A percentile compares a stretch with the other conserved stretches of the same genome.
phyloP scores from a whole-genome alignment of 2,888 invertebrate genomes.

The Oegoconia quadripuncta region DNA sequence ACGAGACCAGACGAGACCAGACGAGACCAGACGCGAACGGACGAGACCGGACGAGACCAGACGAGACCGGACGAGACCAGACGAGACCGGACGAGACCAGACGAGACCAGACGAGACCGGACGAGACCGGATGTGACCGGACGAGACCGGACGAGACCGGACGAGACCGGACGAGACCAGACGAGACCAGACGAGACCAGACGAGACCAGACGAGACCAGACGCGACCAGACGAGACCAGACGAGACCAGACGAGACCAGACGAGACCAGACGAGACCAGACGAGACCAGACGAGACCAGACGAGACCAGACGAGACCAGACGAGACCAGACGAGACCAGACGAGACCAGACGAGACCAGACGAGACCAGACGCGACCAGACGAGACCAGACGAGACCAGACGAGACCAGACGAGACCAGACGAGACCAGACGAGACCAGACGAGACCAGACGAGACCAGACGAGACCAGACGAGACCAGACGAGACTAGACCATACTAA shows the following conservation, averaged over 20 bases:
- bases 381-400: conserved; percentile 4
- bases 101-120: conserved; percentile 3
- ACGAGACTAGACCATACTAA: conserved; percentile 1
- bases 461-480: conserved; percentile 2
- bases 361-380: conserved; percentile 3
- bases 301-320: conserved; percentile 2
- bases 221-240: conserved; percentile 1
- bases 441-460: conserved; percentile 5
- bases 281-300: neutral
- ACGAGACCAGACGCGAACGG: conserved; percentile 5
- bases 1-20: conserved; percentile 3
- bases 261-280: neutral
- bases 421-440: conserved; percentile 2
- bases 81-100: conserved; percentile 3
- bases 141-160: conserved; percentile 3
- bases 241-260: conserved; percentile 1
- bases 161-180: conserved; percentile 3
- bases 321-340: conserved; percentile 4
- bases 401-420: conserved; percentile 3
- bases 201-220: conserved; percentile 1
- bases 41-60: conserved; percentile 6
- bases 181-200: neutral
- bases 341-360: conserved; percentile 3
- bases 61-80: conserved; percentile 5
- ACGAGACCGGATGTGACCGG: conserved; percentile 2